Base-by-base conservation (phyloP, 2,888 invertebrate genomes). In the Ditylenchus weischeri region DNA sequence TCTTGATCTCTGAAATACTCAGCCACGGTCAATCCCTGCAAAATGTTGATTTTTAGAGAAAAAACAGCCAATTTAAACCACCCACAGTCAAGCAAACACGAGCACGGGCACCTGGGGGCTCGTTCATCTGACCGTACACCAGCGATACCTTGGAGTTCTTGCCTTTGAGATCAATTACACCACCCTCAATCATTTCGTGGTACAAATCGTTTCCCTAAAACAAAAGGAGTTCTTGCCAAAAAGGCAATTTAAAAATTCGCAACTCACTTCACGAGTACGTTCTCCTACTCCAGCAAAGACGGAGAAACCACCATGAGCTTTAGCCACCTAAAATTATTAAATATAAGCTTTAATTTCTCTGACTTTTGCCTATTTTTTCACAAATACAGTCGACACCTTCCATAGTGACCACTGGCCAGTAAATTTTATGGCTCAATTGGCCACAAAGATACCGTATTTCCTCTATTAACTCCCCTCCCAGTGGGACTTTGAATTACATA, bases 71-170 rank as follows among this genome's bases (percentile, higher is more conserved):
- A 43, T 8, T 5, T 29, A 29, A 15, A 43, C 15, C 11, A 43
- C 43, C 15, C 43, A 43, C 43, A 70, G 92, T 92, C 75, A 93
- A 86, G 63, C 92, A 92, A 29, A 93, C 93, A 83, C 92, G 89
- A 61, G 92, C 92, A 83, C 92, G 88, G 29, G 92, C 92, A 68
- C 69, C 93, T 74, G 93, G 93, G 5, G 93, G 93, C 85, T 93
- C 93, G 85, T 93, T 93, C 93, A 93, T 93, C 85, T 93, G 93
- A 72, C 93, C 93, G 84, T 93, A 93, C 68, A 93, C 93, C 66
- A 92, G 87, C 10, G 92, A 90, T 78, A 88, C 88, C 88, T 93
- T 94, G 10, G 93, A 93, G 43, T 89, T 89, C 84, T 82, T 81
- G 68, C 82, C 82, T 76, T 90, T 91, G 15, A 93, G 86, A 47